Percentiles rank a stretch among this genome's conserved stretches.
phyloP scores from a whole-genome alignment of 2,888 invertebrate species.

The Pocota personata region DNA sequence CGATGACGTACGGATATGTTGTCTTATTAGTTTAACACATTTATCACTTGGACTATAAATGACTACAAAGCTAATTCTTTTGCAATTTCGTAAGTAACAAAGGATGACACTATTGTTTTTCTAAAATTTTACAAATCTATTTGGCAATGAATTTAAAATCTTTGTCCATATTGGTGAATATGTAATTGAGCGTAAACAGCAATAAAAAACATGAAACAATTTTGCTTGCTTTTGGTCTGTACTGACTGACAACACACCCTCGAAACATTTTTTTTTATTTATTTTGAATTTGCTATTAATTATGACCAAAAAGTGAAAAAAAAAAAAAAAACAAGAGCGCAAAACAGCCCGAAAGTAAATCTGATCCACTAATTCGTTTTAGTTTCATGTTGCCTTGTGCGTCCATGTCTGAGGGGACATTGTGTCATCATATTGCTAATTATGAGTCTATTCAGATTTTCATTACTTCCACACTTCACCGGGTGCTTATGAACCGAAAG shows the following conservation, averaged over 20 bases:
- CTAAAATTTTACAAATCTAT: background rate
- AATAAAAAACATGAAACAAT: background rate
- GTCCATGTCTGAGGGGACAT: background rate
- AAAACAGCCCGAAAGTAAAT: background rate
- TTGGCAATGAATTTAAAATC: background rate
- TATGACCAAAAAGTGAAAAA: background rate
- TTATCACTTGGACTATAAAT: too few species aligned
- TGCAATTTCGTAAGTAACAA: too few species aligned
- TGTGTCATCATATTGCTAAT: slow-evolving; percentile 38
- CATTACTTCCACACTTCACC: slow-evolving; percentile 54
- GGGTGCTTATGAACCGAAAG: slow-evolving; percentile 29
- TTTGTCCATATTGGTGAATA: background rate
- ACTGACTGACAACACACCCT: background rate
- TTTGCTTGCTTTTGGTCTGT: background rate
- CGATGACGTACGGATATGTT: too few species aligned
- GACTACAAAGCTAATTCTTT: too few species aligned
- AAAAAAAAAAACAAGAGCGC: background rate
- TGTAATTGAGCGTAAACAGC: slow-evolving; percentile 11
- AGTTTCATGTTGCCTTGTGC: background rate
- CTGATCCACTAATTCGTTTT: background rate
- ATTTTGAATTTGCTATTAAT: background rate
- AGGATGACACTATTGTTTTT: too few species aligned
- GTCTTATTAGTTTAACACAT: too few species aligned
- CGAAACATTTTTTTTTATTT: background rate
- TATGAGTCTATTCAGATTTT: slow-evolving; percentile 40